These are phyloP conservation scores for Hyles vespertilio DNA, from an alignment of 1,140 invertebrate genomes.

Conservation along the genomic window DNA sequence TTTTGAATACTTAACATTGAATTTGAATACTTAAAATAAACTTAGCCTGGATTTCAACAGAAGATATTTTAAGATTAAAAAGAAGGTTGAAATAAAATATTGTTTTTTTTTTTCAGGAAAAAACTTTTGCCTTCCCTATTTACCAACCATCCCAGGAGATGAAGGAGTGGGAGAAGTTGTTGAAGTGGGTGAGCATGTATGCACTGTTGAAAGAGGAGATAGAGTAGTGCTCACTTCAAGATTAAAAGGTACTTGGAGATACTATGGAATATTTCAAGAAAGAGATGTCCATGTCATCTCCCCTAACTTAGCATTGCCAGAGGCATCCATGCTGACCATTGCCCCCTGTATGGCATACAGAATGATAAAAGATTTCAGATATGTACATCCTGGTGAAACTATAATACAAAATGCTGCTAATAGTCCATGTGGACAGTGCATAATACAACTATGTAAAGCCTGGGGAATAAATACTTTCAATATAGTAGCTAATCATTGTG, in stretches of 20 bases:
- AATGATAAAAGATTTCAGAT: conserved; percentile 93
- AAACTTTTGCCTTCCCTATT: conserved; percentile 86
- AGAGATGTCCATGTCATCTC: conserved; percentile 82
- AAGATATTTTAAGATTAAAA: background rate
- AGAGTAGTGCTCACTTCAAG: conserved; percentile 85
- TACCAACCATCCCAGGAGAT: conserved; percentile 91
- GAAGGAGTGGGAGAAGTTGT: conserved; percentile 94
- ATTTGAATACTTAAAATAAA: background rate
- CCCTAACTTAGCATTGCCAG: conserved; percentile 80
- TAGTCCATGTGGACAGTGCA: conserved; percentile 94
- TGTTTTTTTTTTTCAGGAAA: conserved; percentile 72
- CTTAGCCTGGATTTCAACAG: too few species aligned
- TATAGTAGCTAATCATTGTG: conserved; percentile 87
- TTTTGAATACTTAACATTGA: background rate
- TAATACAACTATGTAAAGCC: conserved; percentile 89
- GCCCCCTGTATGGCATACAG: conserved; percentile 97
- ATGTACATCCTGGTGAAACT: conserved; percentile 82
- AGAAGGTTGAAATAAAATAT: conserved; percentile 6
- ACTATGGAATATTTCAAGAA: conserved; percentile 80
- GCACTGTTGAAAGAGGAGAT: conserved; percentile 82
- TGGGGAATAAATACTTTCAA: conserved; percentile 89
- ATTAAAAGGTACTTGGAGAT: conserved; percentile 90
- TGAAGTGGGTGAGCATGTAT: conserved; percentile 81
- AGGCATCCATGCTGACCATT: conserved; percentile 90
- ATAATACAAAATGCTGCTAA: conserved; percentile 97